Percentiles rank a stretch among this genome's conserved stretches.
phyloP scores from a whole-genome alignment of 2,888 invertebrate species.

The Melanchra persicariae region DNA sequence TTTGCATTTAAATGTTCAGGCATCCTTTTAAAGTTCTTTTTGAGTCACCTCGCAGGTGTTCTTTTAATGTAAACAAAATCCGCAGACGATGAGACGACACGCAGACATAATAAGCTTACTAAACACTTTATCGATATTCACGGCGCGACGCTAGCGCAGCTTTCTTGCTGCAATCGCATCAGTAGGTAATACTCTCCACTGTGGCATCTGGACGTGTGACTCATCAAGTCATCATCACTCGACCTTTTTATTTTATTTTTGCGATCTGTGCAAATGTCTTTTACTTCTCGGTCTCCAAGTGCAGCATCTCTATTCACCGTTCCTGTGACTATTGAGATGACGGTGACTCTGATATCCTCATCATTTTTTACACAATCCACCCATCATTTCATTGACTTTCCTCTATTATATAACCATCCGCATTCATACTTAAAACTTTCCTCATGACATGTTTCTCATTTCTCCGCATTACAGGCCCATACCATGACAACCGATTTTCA shows the following conservation, averaged over 20 bases:
- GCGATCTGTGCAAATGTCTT: too few species aligned
- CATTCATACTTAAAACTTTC: too few species aligned
- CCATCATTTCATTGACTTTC: not conserved
- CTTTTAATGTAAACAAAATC: not conserved
- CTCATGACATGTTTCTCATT: too few species aligned
- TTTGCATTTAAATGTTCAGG: not conserved
- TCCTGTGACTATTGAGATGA: too few species aligned
- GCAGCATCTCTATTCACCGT: too few species aligned
- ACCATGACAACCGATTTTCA: too few species aligned
- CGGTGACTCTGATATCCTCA: not conserved
- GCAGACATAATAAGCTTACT: conserved; percentile 29
- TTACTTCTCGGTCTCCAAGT: too few species aligned
- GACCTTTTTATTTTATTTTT: too few species aligned
- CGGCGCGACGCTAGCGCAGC: conserved; percentile 47
- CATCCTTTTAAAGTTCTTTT: not conserved
- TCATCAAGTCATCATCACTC: not conserved
- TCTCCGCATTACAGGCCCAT: too few species aligned
- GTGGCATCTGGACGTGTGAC: conserved; percentile 1
- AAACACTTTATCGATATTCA: conserved; percentile 29
- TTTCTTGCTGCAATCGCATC: conserved; percentile 14
- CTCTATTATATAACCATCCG: too few species aligned
- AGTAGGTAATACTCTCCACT: conserved; percentile 8
- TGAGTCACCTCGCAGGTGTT: conserved; percentile 12
- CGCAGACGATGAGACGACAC: conserved; percentile 64
- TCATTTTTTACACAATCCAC: not conserved